Evolutionary conservation across 1,140 invertebrate species (phyloP).

Genomic region (Bombus consobrinus): DNA sequence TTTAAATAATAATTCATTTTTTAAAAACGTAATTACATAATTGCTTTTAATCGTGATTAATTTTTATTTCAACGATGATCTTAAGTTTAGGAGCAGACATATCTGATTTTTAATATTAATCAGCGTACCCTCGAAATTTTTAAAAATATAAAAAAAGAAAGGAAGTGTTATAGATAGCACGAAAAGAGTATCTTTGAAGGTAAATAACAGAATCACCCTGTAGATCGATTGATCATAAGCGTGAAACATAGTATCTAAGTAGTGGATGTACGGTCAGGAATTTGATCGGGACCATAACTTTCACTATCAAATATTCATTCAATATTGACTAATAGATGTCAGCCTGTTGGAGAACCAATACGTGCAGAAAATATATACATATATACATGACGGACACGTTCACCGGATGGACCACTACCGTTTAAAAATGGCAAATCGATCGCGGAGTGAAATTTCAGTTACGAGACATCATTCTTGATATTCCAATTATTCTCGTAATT

Average conservation of each 20-base stretch:
- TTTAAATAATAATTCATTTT: too few species aligned
- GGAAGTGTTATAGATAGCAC: not conserved
- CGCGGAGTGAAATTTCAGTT: not conserved
- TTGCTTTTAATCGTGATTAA: too few species aligned
- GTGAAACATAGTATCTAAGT: conserved; percentile 72
- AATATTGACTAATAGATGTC: conserved; percentile 77
- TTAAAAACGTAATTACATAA: too few species aligned
- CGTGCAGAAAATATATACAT: conserved; percentile 42
- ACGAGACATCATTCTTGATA: not conserved
- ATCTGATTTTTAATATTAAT: too few species aligned
- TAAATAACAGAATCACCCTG: conserved; percentile 51
- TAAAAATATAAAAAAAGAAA: not conserved
- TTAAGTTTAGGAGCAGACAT: too few species aligned
- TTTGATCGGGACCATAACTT: conserved; percentile 77
- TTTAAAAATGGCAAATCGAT: conserved; percentile 31
- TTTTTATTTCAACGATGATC: too few species aligned
- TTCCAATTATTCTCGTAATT: not conserved
- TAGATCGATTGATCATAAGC: conserved; percentile 56
- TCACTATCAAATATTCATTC: conserved; percentile 77
- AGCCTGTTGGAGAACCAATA: conserved; percentile 48
- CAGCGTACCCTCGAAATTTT: not conserved
- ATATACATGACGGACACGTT: not conserved
- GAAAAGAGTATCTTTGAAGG: not conserved
- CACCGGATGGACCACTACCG: not conserved
- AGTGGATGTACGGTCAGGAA: conserved; percentile 62